Evolutionary conservation across 2,797 vertebrate species (phyloP).

Genomic region (Poecilia picta): DNA sequence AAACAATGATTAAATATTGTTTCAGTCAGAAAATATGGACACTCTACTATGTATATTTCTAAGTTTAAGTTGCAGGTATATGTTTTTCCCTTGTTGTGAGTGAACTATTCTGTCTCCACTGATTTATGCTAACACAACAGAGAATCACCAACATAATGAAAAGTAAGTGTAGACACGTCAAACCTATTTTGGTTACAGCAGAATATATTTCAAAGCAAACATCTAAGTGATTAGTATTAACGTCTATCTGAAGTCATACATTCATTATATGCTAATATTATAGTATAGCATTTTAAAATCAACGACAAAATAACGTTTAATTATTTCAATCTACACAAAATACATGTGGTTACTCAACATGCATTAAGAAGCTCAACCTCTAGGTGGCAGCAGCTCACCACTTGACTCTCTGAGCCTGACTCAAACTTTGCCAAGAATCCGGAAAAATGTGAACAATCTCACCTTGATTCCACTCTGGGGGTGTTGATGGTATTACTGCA

Average conservation of each 20-base stretch:
- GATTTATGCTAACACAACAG: background rate
- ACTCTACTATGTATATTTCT: background rate
- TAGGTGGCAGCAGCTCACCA: constrained; percentile 59
- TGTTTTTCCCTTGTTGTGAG: background rate
- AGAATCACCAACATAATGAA: background rate
- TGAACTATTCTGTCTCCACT: background rate
- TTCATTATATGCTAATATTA: background rate
- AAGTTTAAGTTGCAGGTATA: background rate
- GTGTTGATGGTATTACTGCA: background rate
- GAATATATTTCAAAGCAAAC: background rate
- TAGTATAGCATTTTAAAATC: background rate
- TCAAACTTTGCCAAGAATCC: background rate
- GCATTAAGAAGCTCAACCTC: constrained; percentile 18
- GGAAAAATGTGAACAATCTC: background rate
- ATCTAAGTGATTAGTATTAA: background rate
- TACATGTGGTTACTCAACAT: background rate
- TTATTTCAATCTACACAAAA: background rate
- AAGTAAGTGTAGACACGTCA: background rate
- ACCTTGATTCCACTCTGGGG: background rate
- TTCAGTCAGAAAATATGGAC: background rate
- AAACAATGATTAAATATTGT: background rate
- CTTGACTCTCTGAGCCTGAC: background rate
- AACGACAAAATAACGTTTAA: background rate
- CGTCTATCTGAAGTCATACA: background rate
- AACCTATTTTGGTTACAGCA: background rate